Evolutionary conservation across 2,888 invertebrate species (phyloP).

Genomic region (Craniophora ligustri): DNA sequence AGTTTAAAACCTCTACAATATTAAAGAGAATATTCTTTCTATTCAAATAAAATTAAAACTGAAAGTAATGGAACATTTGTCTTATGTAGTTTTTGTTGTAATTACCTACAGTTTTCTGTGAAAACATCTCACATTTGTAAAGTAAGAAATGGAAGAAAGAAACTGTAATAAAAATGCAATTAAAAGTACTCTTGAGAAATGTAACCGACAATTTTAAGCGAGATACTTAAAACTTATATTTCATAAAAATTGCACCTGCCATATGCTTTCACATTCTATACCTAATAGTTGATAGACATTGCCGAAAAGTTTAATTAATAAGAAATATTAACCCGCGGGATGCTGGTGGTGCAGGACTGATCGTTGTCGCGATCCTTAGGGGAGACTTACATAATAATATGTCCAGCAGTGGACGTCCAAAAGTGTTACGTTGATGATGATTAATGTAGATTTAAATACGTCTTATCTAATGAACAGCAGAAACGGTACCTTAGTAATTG

Average conservation of each 20-base stretch:
- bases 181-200: slow-evolving; percentile 41
- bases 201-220: slow-evolving; percentile 18
- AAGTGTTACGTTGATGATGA: too few relatives aligned
- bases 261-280: too few relatives aligned
- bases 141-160: slow-evolving; percentile 41
- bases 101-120: slow-evolving; percentile 48
- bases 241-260: slow-evolving; percentile 1
- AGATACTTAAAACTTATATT: slow-evolving; percentile 23
- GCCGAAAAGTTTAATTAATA: too few relatives aligned
- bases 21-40: neutral
- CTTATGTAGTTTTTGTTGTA: slow-evolving; percentile 49
- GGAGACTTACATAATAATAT: too few relatives aligned
- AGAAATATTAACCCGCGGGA: too few relatives aligned
- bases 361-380: too few relatives aligned
- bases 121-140: slow-evolving; percentile 53
- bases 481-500: too few relatives aligned
- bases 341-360: too few relatives aligned
- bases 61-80: slow-evolving; percentile 33
- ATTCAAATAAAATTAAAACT: slow-evolving; percentile 18
- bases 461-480: too few relatives aligned
- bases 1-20: neutral
- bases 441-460: too few relatives aligned
- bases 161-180: slow-evolving; percentile 51
- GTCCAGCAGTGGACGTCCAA: too few relatives aligned
- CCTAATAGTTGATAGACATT: too few relatives aligned